phyloP scores from a whole-genome alignment of 2,797 vertebrate genomes.

The Tenualosa ilisha region DNA sequence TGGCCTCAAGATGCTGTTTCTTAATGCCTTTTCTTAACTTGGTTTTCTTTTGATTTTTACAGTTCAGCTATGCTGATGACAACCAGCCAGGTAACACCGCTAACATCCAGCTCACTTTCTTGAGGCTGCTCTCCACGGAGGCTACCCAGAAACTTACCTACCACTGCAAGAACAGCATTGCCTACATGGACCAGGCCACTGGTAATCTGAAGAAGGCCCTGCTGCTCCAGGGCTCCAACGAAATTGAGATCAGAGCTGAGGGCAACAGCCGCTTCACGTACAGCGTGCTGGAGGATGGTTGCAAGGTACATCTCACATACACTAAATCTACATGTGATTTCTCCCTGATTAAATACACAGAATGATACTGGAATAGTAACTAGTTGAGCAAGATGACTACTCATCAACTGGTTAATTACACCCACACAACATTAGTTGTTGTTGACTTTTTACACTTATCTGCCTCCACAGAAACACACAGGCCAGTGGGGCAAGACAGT shows the following conservation, averaged over 20 bases:
- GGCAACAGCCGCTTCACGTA: slow-evolving; percentile 98
- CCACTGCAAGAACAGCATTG: slow-evolving; percentile 98
- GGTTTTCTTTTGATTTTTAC: slow-evolving; percentile 40
- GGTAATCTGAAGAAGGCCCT: slow-evolving; percentile 95
- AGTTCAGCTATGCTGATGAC: slow-evolving; percentile 93
- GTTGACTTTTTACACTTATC: background rate
- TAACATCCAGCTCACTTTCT: slow-evolving; percentile 92
- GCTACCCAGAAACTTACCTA: slow-evolving; percentile 95
- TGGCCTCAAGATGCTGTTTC: background rate
- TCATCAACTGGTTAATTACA: background rate
- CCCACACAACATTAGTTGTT: background rate
- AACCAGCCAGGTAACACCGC: slow-evolving; percentile 81
- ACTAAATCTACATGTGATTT: background rate
- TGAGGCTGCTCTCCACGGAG: slow-evolving; percentile 91
- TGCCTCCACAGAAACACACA: slow-evolving; percentile 87
- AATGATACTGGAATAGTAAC: too few relatives aligned
- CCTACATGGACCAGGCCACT: slow-evolving; percentile 88
- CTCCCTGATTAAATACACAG: background rate
- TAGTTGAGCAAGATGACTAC: background rate
- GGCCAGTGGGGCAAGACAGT: slow-evolving; percentile 97
- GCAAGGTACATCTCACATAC: slow-evolving; percentile 81
- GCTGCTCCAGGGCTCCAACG: slow-evolving; percentile 93
- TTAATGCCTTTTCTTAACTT: background rate
- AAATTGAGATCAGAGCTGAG: slow-evolving; percentile 94
- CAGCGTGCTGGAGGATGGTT: slow-evolving; percentile 88